These are phyloP conservation scores for Zosterops japonicus DNA, from an alignment of 2,113 vertebrate species.

Conservation along the genomic window DNA sequence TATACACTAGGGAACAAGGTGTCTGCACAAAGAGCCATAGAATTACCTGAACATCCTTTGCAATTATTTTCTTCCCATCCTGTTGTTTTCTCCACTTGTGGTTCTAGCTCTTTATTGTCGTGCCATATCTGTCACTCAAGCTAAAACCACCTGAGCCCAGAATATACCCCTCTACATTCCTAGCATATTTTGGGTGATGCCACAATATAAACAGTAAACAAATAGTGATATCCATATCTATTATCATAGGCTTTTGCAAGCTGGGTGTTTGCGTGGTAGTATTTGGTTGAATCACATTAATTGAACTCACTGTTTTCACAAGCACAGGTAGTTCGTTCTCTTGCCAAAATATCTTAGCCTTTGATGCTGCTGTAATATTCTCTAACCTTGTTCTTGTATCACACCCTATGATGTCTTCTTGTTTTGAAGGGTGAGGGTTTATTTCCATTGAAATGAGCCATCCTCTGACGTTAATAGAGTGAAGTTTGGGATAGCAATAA, in stretches of 20 bases:
- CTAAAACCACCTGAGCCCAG: neutral
- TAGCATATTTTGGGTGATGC: neutral
- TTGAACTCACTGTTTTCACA: slow-evolving; percentile 26
- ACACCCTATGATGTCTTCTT: slow-evolving; percentile 26
- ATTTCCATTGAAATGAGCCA: slow-evolving; percentile 47
- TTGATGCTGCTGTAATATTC: slow-evolving; percentile 40
- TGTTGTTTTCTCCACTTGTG: neutral
- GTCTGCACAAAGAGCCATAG: neutral
- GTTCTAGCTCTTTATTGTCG: neutral
- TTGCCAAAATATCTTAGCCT: slow-evolving; percentile 31
- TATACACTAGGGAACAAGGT: neutral
- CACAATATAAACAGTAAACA: neutral
- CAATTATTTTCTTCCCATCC: neutral
- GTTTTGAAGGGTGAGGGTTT: slow-evolving; percentile 16
- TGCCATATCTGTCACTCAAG: neutral
- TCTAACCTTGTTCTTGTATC: slow-evolving; percentile 44
- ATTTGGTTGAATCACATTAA: slow-evolving; percentile 1
- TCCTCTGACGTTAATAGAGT: slow-evolving; percentile 28
- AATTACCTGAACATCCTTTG: neutral
- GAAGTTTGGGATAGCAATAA: slow-evolving; percentile 45
- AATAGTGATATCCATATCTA: neutral
- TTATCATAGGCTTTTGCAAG: neutral
- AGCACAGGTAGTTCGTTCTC: neutral
- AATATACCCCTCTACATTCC: neutral
- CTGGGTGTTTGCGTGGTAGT: neutral